phyloP scores from a whole-genome alignment of 2,888 invertebrate genomes.

The Xestobium rufovillosum region DNA sequence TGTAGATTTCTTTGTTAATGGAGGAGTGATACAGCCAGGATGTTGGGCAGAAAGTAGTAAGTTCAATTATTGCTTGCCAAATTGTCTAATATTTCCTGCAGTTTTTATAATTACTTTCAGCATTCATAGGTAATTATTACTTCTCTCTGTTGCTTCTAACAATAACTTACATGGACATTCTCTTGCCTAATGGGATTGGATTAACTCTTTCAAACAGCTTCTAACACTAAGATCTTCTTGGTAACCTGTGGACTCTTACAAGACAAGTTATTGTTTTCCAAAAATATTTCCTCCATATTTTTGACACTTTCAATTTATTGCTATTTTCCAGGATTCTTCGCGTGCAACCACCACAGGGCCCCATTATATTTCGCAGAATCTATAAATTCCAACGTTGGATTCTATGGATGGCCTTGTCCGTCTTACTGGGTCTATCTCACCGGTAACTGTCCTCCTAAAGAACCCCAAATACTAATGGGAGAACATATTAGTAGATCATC shows the following conservation, averaged over 20 bases:
- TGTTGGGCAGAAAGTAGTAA: slow-evolving; percentile 48
- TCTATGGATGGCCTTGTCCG: slow-evolving; percentile 60
- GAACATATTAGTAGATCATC: slow-evolving; percentile 41
- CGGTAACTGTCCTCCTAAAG: slow-evolving; percentile 51
- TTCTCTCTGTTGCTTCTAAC: too few relatives aligned
- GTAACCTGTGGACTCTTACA: too few relatives aligned
- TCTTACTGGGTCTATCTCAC: slow-evolving; percentile 51
- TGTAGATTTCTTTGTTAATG: slow-evolving; percentile 66
- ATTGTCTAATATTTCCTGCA: too few relatives aligned
- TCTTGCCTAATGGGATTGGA: too few relatives aligned
- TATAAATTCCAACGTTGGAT: slow-evolving; percentile 52
- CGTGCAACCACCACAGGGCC: slow-evolving; percentile 58
- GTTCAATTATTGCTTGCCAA: too few relatives aligned
- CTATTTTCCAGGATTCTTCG: slow-evolving; percentile 47
- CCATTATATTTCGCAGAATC: slow-evolving; percentile 59
- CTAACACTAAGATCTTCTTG: too few relatives aligned
- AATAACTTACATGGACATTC: too few relatives aligned
- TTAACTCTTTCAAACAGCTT: too few relatives aligned
- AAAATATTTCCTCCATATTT: too few relatives aligned
- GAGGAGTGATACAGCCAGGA: slow-evolving; percentile 61
- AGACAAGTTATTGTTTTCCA: too few relatives aligned
- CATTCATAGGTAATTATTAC: too few relatives aligned
- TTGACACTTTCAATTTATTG: background rate
- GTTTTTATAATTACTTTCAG: too few relatives aligned
- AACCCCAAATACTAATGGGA: slow-evolving; percentile 45